These are phyloP conservation scores for Phaetusa simplex DNA, from an alignment of 2,113 vertebrate genomes.

Conservation along the genomic window DNA sequence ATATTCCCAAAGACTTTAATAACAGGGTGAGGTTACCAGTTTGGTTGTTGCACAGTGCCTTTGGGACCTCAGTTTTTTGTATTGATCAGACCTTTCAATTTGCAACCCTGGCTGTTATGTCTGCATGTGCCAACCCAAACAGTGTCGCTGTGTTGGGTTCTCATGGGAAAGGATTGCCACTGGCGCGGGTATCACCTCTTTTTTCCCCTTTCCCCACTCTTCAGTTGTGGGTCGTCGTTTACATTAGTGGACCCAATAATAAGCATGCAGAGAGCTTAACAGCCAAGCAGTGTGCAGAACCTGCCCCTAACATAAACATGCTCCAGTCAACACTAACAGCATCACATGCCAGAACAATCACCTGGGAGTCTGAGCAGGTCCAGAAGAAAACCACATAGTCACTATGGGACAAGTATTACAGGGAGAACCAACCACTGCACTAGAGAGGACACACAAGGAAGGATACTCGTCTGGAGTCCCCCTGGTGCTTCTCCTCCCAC, in stretches of 20 bases:
- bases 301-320: neutral
- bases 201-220: neutral
- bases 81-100: neutral
- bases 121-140: neutral
- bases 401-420: neutral
- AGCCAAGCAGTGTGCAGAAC: accelerated
- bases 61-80: neutral
- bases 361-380: neutral
- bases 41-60: neutral
- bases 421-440: neutral
- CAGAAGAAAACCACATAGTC: neutral
- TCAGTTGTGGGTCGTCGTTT: neutral
- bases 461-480: neutral
- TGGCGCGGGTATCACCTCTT: accelerated
- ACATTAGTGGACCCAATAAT: neutral
- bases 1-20: neutral
- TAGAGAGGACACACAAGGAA: neutral
- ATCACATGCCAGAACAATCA: neutral
- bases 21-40: neutral
- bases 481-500: neutral
- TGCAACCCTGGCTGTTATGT: neutral
- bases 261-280: neutral
- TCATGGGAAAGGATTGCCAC: neutral
- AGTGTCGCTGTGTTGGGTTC: neutral
- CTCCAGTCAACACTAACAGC: neutral